Conservation (phyloP, 2,888 invertebrate genomes). For the Luffia ferchaultella region DNA sequence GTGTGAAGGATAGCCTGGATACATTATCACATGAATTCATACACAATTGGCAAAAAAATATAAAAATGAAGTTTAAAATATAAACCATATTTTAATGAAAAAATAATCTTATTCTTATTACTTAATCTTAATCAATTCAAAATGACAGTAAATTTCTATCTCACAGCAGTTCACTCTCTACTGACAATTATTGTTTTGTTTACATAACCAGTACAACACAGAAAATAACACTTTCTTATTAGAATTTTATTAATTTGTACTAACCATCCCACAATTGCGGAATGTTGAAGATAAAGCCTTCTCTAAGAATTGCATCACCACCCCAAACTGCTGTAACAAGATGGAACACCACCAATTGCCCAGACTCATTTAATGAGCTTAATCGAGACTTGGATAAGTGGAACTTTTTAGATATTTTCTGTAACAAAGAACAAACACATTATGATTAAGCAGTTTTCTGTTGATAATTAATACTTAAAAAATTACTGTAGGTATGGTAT, state of each 20-base stretch:
- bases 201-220: background rate
- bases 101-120: too few species aligned
- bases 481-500: background rate
- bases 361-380: constrained; percentile 96
- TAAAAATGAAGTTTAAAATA: too few species aligned
- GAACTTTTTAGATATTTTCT: constrained; percentile 95
- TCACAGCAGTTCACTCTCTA: too few species aligned
- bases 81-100: too few species aligned
- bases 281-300: constrained; percentile 67
- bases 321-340: constrained; percentile 92
- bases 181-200: background rate
- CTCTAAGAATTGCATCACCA: constrained; percentile 84
- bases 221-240: background rate
- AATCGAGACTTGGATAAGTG: constrained; percentile 96
- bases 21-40: constrained; percentile 57
- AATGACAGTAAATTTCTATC: background rate
- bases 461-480: background rate
- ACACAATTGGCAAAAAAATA: background rate
- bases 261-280: constrained; percentile 67
- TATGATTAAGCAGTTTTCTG: background rate
- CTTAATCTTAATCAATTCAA: too few species aligned
- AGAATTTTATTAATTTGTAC: constrained; percentile 7
- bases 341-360: constrained; percentile 93
- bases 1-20: constrained; percentile 86
- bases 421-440: constrained; percentile 24